These are phyloP conservation scores for Dascillus cervinus DNA, from an alignment of 2,888 invertebrate species.

Conservation along the genomic window DNA sequence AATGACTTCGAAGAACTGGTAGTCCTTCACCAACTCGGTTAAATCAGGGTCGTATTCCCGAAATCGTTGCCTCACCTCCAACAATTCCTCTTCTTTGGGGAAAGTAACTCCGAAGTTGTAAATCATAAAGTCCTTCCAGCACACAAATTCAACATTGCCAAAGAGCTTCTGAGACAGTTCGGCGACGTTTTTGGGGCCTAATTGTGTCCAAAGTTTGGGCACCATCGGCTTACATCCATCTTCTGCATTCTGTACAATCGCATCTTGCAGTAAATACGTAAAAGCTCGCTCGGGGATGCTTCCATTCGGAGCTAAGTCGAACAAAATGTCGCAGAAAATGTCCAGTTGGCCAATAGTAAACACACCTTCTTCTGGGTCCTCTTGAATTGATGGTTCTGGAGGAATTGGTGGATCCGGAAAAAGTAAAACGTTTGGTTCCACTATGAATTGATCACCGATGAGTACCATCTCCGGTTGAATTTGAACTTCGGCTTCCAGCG, in stretches of 20 bases:
- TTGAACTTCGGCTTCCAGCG: conserved; percentile 40
- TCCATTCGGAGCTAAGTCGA: conserved; percentile 38
- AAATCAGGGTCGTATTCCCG: conserved; percentile 42
- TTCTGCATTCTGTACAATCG: conserved; percentile 33
- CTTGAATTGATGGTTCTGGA: conserved; percentile 19
- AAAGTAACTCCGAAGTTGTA: conserved; percentile 50
- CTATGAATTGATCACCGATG: conserved; percentile 37
- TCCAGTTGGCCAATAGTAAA: conserved; percentile 34
- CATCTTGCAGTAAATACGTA: conserved; percentile 41
- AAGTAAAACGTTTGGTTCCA: conserved; percentile 33
- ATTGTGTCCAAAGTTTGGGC: conserved; percentile 36
- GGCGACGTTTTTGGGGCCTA: conserved; percentile 18
- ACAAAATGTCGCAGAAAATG: conserved; percentile 31
- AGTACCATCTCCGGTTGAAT: conserved; percentile 42
- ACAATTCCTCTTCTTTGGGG: conserved; percentile 49
- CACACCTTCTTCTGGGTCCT: conserved; percentile 16
- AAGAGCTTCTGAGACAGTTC: conserved; percentile 39
- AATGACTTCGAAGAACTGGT: conserved; percentile 32
- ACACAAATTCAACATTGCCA: conserved; percentile 49
- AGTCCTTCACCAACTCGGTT: conserved; percentile 34
- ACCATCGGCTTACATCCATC: conserved; percentile 28
- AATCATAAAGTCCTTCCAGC: conserved; percentile 62
- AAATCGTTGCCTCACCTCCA: conserved; percentile 45
- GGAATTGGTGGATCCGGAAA: conserved; percentile 25
- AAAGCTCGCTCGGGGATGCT: conserved; percentile 37